A percentile compares a stretch with the other conserved stretches of the same genome.
phyloP scores from a whole-genome alignment of 2,888 invertebrate species.

The Morpho achilles region DNA sequence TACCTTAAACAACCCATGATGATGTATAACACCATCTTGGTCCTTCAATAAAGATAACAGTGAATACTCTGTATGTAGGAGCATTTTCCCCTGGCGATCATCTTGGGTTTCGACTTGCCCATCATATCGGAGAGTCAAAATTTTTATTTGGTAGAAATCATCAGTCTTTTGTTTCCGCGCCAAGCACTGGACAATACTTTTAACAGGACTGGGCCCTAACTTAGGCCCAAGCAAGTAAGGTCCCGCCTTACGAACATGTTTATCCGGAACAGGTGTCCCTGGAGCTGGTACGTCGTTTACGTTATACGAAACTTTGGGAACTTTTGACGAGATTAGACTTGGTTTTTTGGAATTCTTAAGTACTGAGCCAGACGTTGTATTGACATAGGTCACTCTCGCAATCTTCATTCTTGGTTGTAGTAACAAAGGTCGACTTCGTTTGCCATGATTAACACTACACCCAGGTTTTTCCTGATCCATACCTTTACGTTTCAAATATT shows the following conservation, averaged over 20 bases:
- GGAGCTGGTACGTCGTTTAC: slow-evolving; percentile 63
- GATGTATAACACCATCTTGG: slow-evolving; percentile 86
- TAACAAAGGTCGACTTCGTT: slow-evolving; percentile 69
- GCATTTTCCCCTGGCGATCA: slow-evolving; percentile 87
- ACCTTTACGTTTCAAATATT: slow-evolving; percentile 27
- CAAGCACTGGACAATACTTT: slow-evolving; percentile 87
- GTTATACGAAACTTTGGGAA: slow-evolving; percentile 48
- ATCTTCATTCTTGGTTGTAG: slow-evolving; percentile 65
- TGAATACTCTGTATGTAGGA: slow-evolving; percentile 87
- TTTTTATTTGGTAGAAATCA: slow-evolving; percentile 84
- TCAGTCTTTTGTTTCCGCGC: slow-evolving; percentile 84
- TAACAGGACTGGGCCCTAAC: slow-evolving; percentile 85
- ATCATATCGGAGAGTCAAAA: slow-evolving; percentile 74
- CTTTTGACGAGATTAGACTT: slow-evolving; percentile 43
- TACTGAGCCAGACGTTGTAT: slow-evolving; percentile 49
- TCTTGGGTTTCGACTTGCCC: slow-evolving; percentile 83
- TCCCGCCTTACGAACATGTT: slow-evolving; percentile 81
- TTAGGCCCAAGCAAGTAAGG: slow-evolving; percentile 84
- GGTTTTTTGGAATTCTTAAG: slow-evolving; percentile 55
- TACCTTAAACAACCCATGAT: slow-evolving; percentile 88
- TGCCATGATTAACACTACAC: slow-evolving; percentile 61
- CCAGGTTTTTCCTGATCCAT: slow-evolving; percentile 70
- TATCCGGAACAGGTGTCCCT: slow-evolving; percentile 75
- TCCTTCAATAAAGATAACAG: slow-evolving; percentile 83
- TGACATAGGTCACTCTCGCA: slow-evolving; percentile 54